phyloP scores from a whole-genome alignment of 2,888 invertebrate species.

The Scaptodrosophila latifasciaeformis region DNA sequence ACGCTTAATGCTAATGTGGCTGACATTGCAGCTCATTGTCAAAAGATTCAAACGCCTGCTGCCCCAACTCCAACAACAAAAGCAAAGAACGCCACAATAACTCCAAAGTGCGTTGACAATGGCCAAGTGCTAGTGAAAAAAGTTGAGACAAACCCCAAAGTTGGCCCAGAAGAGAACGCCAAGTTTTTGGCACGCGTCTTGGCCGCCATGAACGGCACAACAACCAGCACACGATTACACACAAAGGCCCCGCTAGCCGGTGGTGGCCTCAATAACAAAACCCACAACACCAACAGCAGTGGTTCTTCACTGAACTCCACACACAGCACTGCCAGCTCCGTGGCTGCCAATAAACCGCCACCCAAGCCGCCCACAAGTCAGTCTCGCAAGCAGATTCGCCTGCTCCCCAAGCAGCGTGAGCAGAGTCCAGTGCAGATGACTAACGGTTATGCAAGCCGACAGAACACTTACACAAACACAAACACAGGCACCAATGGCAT shows the following conservation, averaged over 20 bases:
- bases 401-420: conserved; percentile 59
- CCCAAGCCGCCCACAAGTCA: conserved; percentile 70
- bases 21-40: conserved; percentile 48
- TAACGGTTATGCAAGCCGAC: conserved; percentile 7
- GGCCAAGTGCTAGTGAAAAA: no score
- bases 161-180: conserved; percentile 22
- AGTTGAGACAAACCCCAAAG: no score
- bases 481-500: conserved; percentile 15
- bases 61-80: no score
- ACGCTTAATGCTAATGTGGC: conserved; percentile 45
- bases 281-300: conserved; percentile 30
- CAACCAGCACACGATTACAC: conserved; percentile 53
- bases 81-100: no score
- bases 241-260: background rate
- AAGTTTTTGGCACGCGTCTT: conserved; percentile 66
- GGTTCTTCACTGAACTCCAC: conserved; percentile 53
- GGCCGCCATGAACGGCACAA: conserved; percentile 63
- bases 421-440: conserved; percentile 49
- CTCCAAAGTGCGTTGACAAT: no score
- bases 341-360: conserved; percentile 51
- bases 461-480: conserved; percentile 15
- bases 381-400: conserved; percentile 63
- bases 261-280: conserved; percentile 10
- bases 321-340: conserved; percentile 18
- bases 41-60: no score